Evolutionary conservation across 2,888 invertebrate genomes (phyloP).

Genomic region (Ariolimax columbianus): DNA sequence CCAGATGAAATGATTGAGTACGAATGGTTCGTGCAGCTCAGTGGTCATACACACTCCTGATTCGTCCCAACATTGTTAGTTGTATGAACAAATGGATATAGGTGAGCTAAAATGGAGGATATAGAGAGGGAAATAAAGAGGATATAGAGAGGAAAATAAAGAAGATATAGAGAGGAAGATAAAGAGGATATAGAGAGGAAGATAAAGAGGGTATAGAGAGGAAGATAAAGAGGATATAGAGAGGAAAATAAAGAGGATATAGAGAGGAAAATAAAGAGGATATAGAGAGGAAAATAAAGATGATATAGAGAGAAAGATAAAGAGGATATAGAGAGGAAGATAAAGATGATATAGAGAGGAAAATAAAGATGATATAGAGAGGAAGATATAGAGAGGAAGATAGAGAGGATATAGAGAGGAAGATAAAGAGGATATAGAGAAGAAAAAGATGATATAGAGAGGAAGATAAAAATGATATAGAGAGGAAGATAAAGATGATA

Average conservation of each 20-base stretch:
- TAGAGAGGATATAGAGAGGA: not conserved
- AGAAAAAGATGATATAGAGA: not conserved
- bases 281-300: not conserved
- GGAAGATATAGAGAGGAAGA: not conserved
- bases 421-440: too few species aligned
- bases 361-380: not conserved
- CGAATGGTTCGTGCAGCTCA: too few species aligned
- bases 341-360: not conserved
- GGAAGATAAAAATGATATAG: too few species aligned
- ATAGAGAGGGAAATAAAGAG: conserved; percentile 21
- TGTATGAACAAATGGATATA: too few species aligned
- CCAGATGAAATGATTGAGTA: too few species aligned
- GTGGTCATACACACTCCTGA: too few species aligned
- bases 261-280: not conserved
- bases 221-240: conserved; percentile 21
- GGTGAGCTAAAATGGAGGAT: conserved; percentile 18
- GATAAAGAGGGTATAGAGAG: conserved; percentile 18
- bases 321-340: not conserved
- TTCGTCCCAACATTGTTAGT: too few species aligned
- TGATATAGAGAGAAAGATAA: not conserved
- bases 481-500: too few species aligned
- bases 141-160: conserved; percentile 13
- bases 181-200: not conserved
- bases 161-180: not conserved
- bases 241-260: not conserved